Evolutionary conservation across 2,888 invertebrate genomes (phyloP).

Genomic region (Spodoptera picta): DNA sequence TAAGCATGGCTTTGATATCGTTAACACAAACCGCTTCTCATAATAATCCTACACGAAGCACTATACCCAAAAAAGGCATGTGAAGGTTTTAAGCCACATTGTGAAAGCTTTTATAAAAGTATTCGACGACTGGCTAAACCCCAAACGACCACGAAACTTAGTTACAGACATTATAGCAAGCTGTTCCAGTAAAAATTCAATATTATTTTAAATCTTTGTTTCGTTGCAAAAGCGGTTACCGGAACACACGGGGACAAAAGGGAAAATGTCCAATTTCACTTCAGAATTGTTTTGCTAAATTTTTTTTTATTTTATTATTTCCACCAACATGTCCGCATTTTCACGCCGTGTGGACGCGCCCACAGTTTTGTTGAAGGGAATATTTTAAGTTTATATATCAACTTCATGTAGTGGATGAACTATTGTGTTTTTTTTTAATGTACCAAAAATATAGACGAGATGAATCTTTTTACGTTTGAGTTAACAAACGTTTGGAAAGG

Average conservation of each 20-base stretch:
- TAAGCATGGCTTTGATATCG: background rate
- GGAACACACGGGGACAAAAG: constrained; percentile 60
- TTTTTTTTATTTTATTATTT: constrained; percentile 51
- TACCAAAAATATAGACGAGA: background rate
- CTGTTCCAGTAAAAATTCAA: constrained; percentile 49
- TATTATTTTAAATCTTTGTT: constrained; percentile 56
- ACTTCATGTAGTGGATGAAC: constrained; percentile 27
- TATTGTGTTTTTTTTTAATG: constrained; percentile 10
- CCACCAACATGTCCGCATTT: constrained; percentile 59
- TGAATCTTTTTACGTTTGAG: no score
- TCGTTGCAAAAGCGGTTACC: constrained; percentile 52
- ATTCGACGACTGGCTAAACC: background rate
- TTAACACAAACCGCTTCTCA: background rate
- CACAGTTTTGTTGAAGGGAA: constrained; percentile 54
- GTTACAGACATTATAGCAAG: constrained; percentile 33
- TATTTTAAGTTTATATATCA: constrained; percentile 46
- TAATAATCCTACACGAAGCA: no score
- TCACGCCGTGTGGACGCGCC: constrained; percentile 61
- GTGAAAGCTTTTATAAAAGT: constrained; percentile 9
- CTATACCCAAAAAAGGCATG: no score
- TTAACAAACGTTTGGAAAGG: no score
- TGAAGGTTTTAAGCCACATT: no score
- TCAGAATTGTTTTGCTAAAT: constrained; percentile 64
- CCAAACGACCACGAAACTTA: constrained; percentile 16
- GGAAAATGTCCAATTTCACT: constrained; percentile 62